A percentile compares a stretch with the other conserved stretches of the same genome.
phyloP scores from a whole-genome alignment of 2,113 vertebrate species.

The Nasalis larvatus region DNA sequence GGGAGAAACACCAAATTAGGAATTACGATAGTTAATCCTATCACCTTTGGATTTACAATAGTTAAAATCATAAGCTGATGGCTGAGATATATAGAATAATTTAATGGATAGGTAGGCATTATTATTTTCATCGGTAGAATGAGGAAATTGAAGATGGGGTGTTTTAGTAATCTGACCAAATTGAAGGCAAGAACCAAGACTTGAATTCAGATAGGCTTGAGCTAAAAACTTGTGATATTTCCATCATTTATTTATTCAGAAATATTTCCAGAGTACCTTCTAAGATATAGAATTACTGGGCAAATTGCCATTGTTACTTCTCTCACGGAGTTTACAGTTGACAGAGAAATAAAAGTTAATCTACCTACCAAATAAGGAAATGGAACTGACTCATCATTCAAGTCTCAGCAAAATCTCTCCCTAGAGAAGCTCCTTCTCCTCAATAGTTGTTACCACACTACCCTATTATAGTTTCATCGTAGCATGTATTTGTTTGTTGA shows the following conservation, averaged over 20 bases:
- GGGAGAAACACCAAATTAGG: neutral
- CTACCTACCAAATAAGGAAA: neutral
- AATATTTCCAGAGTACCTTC: neutral
- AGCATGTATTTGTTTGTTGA: neutral
- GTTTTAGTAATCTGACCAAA: neutral
- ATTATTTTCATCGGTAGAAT: neutral
- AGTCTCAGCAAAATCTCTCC: neutral
- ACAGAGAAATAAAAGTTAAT: neutral
- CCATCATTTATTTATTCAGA: neutral
- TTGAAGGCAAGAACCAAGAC: neutral
- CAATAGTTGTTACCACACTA: too few relatives aligned
- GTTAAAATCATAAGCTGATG: neutral
- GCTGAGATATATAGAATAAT: neutral
- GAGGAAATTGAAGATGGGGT: neutral
- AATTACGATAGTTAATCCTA: too few relatives aligned
- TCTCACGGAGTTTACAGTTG: neutral
- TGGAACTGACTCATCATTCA: neutral
- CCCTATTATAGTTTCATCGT: neutral
- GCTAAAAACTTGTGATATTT: conserved; percentile 5
- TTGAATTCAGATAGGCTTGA: neutral
- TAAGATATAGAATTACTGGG: neutral
- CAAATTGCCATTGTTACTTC: neutral
- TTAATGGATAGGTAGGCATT: neutral
- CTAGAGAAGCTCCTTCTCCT: neutral
- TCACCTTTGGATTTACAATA: neutral